A percentile compares a stretch with the other conserved stretches of the same genome.
Evolutionary conservation across 1,140 invertebrate species (phyloP).

Genomic region (Steinernema khuongi): DNA sequence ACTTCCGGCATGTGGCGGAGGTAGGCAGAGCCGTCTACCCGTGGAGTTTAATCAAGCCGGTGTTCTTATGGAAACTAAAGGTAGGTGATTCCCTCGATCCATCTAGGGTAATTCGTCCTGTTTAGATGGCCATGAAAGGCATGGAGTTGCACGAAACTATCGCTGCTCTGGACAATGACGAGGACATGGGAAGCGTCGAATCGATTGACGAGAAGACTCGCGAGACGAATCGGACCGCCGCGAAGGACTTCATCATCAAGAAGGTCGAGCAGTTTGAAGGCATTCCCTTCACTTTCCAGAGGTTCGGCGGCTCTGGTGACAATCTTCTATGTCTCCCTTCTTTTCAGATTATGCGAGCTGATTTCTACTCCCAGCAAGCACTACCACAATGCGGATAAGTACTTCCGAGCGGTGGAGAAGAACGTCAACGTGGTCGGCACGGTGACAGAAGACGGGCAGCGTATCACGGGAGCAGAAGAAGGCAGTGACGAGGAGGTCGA

Average conservation of each 20-base stretch:
- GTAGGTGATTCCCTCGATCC: constrained; percentile 12
- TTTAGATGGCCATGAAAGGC: constrained; percentile 48
- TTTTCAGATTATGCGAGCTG: constrained; percentile 46
- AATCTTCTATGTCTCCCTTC: background rate
- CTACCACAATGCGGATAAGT: constrained; percentile 46
- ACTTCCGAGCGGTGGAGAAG: constrained; percentile 48
- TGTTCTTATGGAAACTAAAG: constrained; percentile 50
- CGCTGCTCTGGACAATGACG: constrained; percentile 1
- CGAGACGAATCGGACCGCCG: constrained; percentile 26
- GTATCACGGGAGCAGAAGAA: constrained; percentile 24
- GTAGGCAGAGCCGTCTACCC: constrained; percentile 21
- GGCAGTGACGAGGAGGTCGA: constrained; percentile 35
- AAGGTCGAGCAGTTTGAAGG: constrained; percentile 44
- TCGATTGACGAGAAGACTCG: constrained; percentile 6
- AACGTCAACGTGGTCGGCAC: constrained; percentile 49
- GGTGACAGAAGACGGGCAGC: constrained; percentile 31
- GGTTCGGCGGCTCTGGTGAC: constrained; percentile 24
- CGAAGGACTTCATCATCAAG: constrained; percentile 41
- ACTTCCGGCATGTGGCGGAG: constrained; percentile 2
- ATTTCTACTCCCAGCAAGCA: constrained; percentile 38
- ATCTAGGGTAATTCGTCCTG: background rate
- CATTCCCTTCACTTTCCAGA: constrained; percentile 48
- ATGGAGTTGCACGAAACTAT: constrained; percentile 35
- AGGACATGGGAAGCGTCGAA: constrained; percentile 27
- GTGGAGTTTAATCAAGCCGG: constrained; percentile 39